These are phyloP conservation scores for Casuarius casuarius DNA, from an alignment of 2,113 vertebrate species.

Conservation along the genomic window DNA sequence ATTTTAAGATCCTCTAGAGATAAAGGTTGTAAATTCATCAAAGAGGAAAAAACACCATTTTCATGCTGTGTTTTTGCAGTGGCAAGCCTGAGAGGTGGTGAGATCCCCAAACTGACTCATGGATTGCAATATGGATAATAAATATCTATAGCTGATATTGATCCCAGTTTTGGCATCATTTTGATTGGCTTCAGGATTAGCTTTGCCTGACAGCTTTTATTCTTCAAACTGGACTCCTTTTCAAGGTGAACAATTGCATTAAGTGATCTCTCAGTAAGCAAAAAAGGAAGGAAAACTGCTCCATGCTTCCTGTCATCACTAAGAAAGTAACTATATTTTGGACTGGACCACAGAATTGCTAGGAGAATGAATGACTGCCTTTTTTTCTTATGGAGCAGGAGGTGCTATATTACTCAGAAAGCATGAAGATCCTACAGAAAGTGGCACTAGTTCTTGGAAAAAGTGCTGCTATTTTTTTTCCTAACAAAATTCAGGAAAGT, in stretches of 20 bases:
- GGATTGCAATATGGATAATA: not conserved
- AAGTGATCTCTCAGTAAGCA: not conserved
- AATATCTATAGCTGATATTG: not conserved
- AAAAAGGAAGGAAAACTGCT: not conserved
- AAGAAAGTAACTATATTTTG: not conserved
- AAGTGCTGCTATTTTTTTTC: not conserved
- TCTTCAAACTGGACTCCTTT: not conserved
- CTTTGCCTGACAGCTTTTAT: not conserved
- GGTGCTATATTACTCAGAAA: not conserved
- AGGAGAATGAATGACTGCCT: not conserved
- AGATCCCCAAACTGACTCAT: not conserved
- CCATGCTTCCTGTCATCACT: not conserved
- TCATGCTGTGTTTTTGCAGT: not conserved
- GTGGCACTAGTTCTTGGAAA: conserved; percentile 26
- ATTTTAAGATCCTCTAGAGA: not conserved
- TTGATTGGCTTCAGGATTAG: not conserved
- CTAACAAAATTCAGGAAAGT: not conserved
- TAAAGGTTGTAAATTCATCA: not conserved
- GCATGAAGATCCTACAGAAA: not conserved
- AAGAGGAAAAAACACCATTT: not conserved
- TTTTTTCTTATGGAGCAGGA: not conserved
- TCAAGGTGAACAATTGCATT: not conserved
- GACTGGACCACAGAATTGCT: not conserved
- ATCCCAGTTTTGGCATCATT: not conserved
- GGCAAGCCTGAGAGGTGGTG: not conserved